Conservation (phyloP, 1,140 invertebrate genomes). For the Trissolcus basalis region DNA sequence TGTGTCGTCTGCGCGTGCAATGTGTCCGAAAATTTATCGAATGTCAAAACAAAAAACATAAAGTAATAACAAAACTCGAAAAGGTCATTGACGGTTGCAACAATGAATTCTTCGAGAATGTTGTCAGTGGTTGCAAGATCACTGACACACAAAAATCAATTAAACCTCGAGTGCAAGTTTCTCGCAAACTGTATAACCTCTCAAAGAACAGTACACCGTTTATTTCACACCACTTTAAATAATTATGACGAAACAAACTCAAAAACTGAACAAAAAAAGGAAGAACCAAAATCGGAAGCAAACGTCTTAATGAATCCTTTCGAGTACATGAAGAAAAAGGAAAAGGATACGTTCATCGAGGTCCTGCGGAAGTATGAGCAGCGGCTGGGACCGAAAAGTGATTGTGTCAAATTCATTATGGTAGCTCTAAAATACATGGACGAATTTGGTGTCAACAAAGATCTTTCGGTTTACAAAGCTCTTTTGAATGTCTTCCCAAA, state of each 20-base stretch:
- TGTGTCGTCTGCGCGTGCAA: too few relatives aligned
- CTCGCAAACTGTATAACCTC: background rate
- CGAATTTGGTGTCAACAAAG: conserved; percentile 91
- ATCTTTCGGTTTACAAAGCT: conserved; percentile 93
- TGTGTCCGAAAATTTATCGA: too few relatives aligned
- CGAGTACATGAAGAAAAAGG: conserved; percentile 79
- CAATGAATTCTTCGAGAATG: background rate
- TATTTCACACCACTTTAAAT: background rate
- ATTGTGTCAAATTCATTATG: conserved; percentile 96
- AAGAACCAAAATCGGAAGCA: background rate
- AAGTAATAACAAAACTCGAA: too few relatives aligned
- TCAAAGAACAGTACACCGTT: background rate
- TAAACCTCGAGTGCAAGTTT: background rate
- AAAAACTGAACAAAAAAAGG: background rate
- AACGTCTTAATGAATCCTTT: conserved; percentile 68
- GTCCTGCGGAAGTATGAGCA: conserved; percentile 84
- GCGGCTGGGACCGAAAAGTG: conserved; percentile 79
- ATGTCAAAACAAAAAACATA: too few relatives aligned
- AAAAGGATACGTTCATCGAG: conserved; percentile 84
- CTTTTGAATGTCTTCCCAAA: conserved; percentile 95
- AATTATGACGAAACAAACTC: background rate
- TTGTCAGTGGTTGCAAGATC: background rate
- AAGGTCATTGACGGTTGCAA: background rate
- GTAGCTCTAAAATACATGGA: conserved; percentile 91
- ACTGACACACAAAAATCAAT: background rate